A percentile compares a stretch with the other conserved stretches of the same genome.
Conservation (phyloP, 2,113 vertebrate genomes). For the Malurus cyaneus region DNA sequence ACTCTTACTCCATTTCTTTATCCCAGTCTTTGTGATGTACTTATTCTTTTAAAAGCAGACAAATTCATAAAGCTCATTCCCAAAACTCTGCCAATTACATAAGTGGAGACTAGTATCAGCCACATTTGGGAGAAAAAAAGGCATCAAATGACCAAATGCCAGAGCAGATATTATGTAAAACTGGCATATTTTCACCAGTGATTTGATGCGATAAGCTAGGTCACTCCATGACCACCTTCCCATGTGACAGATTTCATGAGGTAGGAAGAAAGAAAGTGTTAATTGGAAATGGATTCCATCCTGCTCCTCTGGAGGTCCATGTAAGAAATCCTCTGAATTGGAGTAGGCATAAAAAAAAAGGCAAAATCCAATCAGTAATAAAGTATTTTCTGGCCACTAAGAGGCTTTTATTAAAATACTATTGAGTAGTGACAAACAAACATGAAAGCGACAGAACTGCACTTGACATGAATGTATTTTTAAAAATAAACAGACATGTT, state of each 20-base stretch:
- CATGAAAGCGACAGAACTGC: background rate
- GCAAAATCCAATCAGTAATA: background rate
- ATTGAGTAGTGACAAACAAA: background rate
- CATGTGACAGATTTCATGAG: background rate
- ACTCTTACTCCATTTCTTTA: background rate
- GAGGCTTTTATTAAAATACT: background rate
- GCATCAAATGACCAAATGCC: background rate
- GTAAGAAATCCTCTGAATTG: background rate
- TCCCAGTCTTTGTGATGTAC: background rate
- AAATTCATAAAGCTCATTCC: background rate
- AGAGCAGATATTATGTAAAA: background rate
- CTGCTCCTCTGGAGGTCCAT: background rate
- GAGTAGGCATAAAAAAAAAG: background rate
- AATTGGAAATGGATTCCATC: background rate
- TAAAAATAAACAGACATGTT: slow-evolving; percentile 24
- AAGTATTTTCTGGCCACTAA: background rate
- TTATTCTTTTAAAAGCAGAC: background rate
- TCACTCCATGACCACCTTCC: background rate
- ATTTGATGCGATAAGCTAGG: background rate
- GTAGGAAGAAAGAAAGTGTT: background rate
- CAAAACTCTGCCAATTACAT: background rate
- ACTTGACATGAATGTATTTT: slow-evolving; percentile 6
- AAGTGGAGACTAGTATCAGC: background rate
- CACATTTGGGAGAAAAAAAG: background rate
- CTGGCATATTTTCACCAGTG: background rate